Percentiles rank a stretch among this genome's conserved stretches.
Conservation (phyloP, 2,113 vertebrate species). For the Falco punctatus region DNA sequence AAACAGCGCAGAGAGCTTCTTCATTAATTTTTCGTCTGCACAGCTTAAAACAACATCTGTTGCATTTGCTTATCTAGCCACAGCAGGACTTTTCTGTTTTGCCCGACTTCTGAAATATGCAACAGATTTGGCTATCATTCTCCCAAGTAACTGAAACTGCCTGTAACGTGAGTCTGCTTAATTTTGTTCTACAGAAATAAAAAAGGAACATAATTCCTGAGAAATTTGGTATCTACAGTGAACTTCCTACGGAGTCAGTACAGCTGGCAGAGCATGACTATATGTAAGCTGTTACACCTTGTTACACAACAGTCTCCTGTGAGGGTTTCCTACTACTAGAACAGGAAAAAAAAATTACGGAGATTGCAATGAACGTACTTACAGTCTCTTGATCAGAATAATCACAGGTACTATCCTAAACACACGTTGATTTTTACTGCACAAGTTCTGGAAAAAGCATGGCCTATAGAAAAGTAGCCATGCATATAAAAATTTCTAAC, state of each 20-base stretch:
- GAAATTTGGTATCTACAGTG: neutral
- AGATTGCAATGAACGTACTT: neutral
- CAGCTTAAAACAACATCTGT: conserved; percentile 44
- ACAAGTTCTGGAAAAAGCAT: neutral
- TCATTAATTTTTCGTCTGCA: neutral
- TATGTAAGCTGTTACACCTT: neutral
- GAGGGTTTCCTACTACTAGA: neutral
- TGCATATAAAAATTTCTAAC: neutral
- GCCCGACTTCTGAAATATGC: neutral
- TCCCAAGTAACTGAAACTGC: neutral
- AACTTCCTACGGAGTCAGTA: neutral
- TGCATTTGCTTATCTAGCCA: conserved; percentile 25
- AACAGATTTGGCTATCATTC: neutral
- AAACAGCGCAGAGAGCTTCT: neutral
- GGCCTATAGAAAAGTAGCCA: neutral
- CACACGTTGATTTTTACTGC: neutral
- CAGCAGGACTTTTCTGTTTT: conserved; percentile 4
- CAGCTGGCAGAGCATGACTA: neutral
- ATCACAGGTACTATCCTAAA: neutral
- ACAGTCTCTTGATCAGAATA: neutral
- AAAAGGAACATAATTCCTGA: neutral
- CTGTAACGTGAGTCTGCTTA: neutral
- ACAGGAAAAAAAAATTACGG: neutral
- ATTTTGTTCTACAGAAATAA: neutral
- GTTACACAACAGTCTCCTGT: neutral